Base-by-base conservation (phyloP, 2,797 vertebrate genomes). In the Tauraco hartlaubi region DNA sequence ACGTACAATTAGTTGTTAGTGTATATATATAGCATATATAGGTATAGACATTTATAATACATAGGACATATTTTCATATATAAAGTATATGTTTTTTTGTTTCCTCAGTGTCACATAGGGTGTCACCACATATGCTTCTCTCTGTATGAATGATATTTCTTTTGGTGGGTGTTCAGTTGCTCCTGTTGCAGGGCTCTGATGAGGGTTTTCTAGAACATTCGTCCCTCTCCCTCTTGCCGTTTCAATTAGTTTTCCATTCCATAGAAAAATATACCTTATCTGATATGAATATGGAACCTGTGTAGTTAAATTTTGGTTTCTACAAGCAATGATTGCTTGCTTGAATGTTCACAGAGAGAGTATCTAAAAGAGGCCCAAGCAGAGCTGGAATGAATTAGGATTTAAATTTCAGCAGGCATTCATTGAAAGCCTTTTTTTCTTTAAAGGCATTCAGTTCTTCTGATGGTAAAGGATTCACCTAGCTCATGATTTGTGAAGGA, bases 351-450 rank as follows among this genome's bases (percentile, higher is more conserved):
- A 73, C 35, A 79, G 73, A 85, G 79, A 58, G 51, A 31, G 25
- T 88, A 56, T 66, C 51, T 86, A 46, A 73, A 72, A 67, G 73
- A 54, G 48, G 20, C n/a, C 46, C 18, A 66, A 69, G 76, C 4
- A 1, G 64, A 75, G 52, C 69, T 76, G 73, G 55, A 92, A 84
- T 82, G n/a, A 94, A 93, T 81, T 64, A 62, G 81, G 69, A 92
- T 88, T 90, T 90, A 64, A 76, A 96, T 95, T 93, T 94, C 85
- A 75, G 23, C 31, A 82, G 73, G 11, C 25, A 76, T 84, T 84
- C 76, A 62, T 37, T 72, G 72, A 52, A 90, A 76, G 19, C 4
- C 51, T 31, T 79, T 78, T 90, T 48, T 81, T 54, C 44, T 95
- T 90, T 82, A n/a, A 94, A 89, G 68, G 13, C n/a, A 44, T 66